Conservation (phyloP, 2,888 invertebrate species). For the Microchrysa polita region DNA sequence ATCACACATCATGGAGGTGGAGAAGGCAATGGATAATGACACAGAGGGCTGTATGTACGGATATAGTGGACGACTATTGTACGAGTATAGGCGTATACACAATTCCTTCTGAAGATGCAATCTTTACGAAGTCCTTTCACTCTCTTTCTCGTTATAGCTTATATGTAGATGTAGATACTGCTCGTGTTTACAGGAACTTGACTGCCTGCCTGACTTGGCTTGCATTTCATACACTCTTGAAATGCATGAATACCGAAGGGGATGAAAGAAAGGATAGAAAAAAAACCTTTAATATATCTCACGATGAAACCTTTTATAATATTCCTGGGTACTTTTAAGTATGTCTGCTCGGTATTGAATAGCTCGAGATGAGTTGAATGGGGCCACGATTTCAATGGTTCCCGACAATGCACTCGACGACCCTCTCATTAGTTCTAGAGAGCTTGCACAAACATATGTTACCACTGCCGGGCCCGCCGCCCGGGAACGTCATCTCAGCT, state of each 20-base stretch:
- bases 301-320: constrained; percentile 23
- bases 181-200: constrained; percentile 29
- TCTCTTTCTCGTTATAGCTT: background rate
- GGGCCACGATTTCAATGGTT: constrained; percentile 22
- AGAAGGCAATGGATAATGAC: background rate
- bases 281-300: constrained; percentile 22
- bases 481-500: background rate
- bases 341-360: constrained; percentile 21
- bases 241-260: constrained; percentile 14
- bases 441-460: constrained; percentile 37
- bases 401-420: background rate
- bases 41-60: too few relatives aligned
- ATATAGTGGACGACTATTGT: background rate
- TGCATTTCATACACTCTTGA: constrained; percentile 4
- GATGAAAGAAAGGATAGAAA: too few relatives aligned
- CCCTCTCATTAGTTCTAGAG: constrained; percentile 18
- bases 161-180: constrained; percentile 19
- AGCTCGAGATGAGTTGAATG: constrained; percentile 27
- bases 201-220: constrained; percentile 13
- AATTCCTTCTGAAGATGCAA: constrained; percentile 5
- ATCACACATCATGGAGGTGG: background rate
- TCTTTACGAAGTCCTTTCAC: background rate
- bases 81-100: too few relatives aligned
- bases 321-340: constrained; percentile 25
- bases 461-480: background rate